Base-by-base conservation (phyloP, 2,113 vertebrate genomes). In the Catharus minimus region DNA sequence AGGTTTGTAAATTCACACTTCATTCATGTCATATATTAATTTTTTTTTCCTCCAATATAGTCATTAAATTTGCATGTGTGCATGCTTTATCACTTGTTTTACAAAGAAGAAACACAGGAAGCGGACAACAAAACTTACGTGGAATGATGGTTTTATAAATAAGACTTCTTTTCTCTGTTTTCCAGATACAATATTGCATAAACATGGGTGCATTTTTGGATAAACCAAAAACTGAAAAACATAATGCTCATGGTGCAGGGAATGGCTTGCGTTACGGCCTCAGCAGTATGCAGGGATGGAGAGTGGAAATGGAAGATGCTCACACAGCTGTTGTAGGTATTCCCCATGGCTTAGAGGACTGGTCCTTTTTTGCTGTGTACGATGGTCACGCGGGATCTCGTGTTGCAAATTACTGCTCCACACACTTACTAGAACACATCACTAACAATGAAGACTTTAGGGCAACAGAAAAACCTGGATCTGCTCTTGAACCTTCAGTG, bases 191-290 rank as follows among this genome's bases (percentile, higher is more conserved):
- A 92, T 97, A 97, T 91, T 98, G 97, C 98, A 98, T 98, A 97
- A 99, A 98, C 97, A 99, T 99, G 99, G 99, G 99, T 97, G 99
- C 99, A 82, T 99, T 99, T 98, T 98, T 99, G 98, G 99, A 99
- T 97, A 99, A 99, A 97, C 99, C 99, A 98, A 99, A 99, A 98
- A 99, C 99, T 19, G 99, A 99, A 92, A 99, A 99, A 95, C 98
- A 99, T 96, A 99, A 99, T 94, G 98, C 97, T 39, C 99, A 98
- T 7, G 99, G 99, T 84, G 98, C 98, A 90, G 99, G 99, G 58
- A 99, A 99, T 53, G 98, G 98, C 78, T 97, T 99, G 93, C 98
- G 98, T 86, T 99, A 98, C 1, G 99, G 99, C 91, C 98, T 99
- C 91, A 99, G 99, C 98, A 99, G 99, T 96, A 99, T 99, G 99